phyloP scores from a whole-genome alignment of 2,113 vertebrate genomes.

The Phycodurus eques region DNA sequence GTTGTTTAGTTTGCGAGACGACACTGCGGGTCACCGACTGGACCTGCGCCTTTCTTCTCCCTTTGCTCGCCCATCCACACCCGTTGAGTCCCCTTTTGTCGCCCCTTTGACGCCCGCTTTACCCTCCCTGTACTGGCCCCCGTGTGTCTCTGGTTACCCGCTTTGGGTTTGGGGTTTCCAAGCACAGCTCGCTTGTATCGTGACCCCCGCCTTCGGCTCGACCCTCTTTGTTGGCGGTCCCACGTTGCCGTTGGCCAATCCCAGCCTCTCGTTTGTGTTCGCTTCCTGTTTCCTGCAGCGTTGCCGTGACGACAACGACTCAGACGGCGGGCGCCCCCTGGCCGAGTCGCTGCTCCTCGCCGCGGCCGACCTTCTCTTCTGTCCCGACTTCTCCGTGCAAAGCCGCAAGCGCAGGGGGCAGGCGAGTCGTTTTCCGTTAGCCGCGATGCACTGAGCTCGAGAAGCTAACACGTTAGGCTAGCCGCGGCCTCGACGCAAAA shows the following conservation, averaged over 20 bases:
- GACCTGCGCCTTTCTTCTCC: no score
- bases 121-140: not conserved
- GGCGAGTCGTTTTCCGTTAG: not conserved
- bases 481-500: not conserved
- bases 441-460: not conserved
- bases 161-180: constrained; percentile 10
- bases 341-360: constrained; percentile 90
- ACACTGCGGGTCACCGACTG: no score
- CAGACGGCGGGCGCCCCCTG: constrained; percentile 82
- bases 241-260: not conserved
- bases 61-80: not conserved
- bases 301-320: constrained; percentile 54
- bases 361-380: constrained; percentile 93
- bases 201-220: not conserved
- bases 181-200: constrained; percentile 62
- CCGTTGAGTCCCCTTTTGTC: not conserved
- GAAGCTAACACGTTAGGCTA: not conserved
- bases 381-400: constrained; percentile 91
- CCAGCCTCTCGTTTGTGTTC: not conserved
- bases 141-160: constrained; percentile 59
- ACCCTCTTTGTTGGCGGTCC: not conserved
- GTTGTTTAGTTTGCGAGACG: no score
- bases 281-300: constrained; percentile 12
- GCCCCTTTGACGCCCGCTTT: no score
- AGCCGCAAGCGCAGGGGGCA: constrained; percentile 68